Percentiles rank a stretch among this genome's conserved stretches.
phyloP scores from a whole-genome alignment of 2,797 vertebrate genomes.

The Babyrousa celebensis region DNA sequence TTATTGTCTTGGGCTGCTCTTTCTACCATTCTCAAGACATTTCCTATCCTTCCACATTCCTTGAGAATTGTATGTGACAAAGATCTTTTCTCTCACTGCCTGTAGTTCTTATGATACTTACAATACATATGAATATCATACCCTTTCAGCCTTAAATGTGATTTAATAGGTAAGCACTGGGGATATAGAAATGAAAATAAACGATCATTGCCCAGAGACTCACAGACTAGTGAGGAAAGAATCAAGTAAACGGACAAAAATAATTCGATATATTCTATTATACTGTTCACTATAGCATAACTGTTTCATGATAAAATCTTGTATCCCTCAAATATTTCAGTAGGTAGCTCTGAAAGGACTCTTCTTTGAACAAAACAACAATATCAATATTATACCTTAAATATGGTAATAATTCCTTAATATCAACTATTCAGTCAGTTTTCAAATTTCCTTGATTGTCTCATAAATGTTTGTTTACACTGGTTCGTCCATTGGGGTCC shows the following conservation, averaged over 20 bases:
- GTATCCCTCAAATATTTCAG: slow-evolving; percentile 50
- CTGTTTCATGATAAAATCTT: neutral
- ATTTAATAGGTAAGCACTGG: neutral
- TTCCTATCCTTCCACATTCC: neutral
- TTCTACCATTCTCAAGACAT: neutral
- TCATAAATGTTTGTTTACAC: slow-evolving; percentile 18
- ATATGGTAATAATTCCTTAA: slow-evolving; percentile 38
- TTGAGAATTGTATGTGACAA: neutral
- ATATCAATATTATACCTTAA: slow-evolving; percentile 46
- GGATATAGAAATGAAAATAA: slow-evolving; percentile 6
- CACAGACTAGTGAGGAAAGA: slow-evolving; percentile 7
- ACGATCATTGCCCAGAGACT: neutral
- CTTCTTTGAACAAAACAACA: slow-evolving; percentile 38
- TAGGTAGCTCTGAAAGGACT: neutral
- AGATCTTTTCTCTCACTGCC: neutral
- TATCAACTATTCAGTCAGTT: slow-evolving; percentile 21
- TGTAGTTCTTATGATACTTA: neutral
- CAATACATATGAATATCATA: neutral
- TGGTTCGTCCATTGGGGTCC: neutral
- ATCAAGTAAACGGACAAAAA: slow-evolving; percentile 21
- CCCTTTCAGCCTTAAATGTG: slow-evolving; percentile 2
- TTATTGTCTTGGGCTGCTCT: neutral
- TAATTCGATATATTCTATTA: neutral
- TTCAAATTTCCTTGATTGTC: slow-evolving; percentile 30
- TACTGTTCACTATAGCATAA: neutral